Evolutionary conservation across 2,113 vertebrate species (phyloP).

Genomic region (Centropus unirufus): DNA sequence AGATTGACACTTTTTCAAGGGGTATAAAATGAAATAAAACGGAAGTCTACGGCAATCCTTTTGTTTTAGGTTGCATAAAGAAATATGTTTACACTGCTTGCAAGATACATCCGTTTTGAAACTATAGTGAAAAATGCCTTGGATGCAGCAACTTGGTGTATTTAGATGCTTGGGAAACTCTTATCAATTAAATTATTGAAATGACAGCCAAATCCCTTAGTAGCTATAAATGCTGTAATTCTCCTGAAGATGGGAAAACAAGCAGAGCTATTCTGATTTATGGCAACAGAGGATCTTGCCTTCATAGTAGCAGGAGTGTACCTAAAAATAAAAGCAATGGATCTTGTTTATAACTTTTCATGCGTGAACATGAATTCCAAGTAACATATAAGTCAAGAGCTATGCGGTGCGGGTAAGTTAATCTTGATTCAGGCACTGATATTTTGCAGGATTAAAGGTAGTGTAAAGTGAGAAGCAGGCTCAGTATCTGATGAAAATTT

Average conservation of each 20-base stretch:
- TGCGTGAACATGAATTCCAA: not conserved
- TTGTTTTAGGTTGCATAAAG: not conserved
- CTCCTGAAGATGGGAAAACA: conserved; percentile 3
- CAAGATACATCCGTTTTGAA: not conserved
- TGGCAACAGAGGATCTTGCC: not conserved
- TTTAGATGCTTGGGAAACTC: not conserved
- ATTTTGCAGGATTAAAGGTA: not conserved
- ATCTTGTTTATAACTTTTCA: conserved; percentile 5
- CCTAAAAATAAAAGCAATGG: conserved; percentile 32
- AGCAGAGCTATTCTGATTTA: conserved; percentile 43
- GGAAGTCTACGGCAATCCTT: not conserved
- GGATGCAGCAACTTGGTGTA: not conserved
- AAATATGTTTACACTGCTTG: not conserved
- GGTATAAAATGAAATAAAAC: not conserved
- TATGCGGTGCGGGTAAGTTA: not conserved
- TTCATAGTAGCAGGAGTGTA: not conserved
- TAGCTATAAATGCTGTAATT: not conserved
- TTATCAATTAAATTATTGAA: conserved; percentile 37
- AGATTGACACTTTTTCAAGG: not conserved
- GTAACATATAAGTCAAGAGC: conserved; percentile 9
- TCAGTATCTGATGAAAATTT: not conserved
- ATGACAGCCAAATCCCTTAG: not conserved
- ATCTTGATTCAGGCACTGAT: not conserved
- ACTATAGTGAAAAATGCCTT: not conserved
- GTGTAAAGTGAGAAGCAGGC: not conserved